Evolutionary conservation across 2,797 vertebrate genomes (phyloP).

Genomic region (Sylvia borin): DNA sequence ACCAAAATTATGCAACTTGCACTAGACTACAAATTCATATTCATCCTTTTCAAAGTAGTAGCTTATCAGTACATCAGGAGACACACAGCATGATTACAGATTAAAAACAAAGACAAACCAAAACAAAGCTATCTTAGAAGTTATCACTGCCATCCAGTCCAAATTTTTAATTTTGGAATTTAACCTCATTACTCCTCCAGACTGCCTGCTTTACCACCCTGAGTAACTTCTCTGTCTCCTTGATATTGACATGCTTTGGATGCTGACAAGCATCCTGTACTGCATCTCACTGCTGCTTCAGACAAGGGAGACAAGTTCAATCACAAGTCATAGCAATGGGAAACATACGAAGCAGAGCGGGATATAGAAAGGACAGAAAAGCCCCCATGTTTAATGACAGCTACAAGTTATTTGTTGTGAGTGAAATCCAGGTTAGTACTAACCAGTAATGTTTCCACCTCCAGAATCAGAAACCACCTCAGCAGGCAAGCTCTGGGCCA

Average conservation of each 20-base stretch:
- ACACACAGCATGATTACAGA: background rate
- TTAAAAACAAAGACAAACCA: background rate
- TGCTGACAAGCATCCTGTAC: background rate
- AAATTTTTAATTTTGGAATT: background rate
- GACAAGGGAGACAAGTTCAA: background rate
- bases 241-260: background rate
- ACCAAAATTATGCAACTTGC: background rate
- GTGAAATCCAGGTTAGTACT: background rate
- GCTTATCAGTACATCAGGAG: background rate
- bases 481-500: conserved; percentile 52
- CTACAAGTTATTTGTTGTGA: background rate
- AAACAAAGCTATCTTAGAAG: background rate
- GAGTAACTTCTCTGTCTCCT: background rate
- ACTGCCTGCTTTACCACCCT: background rate
- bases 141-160: background rate
- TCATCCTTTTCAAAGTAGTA: background rate
- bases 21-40: background rate
- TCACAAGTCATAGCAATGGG: background rate
- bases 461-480: conserved; percentile 21
- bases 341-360: background rate
- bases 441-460: background rate
- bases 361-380: background rate
- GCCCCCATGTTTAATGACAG: fast-evolving
- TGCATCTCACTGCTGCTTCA: background rate
- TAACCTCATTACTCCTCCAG: background rate